These are phyloP conservation scores for Hololepta plana DNA, from an alignment of 2,888 invertebrate genomes.

Conservation along the genomic window DNA sequence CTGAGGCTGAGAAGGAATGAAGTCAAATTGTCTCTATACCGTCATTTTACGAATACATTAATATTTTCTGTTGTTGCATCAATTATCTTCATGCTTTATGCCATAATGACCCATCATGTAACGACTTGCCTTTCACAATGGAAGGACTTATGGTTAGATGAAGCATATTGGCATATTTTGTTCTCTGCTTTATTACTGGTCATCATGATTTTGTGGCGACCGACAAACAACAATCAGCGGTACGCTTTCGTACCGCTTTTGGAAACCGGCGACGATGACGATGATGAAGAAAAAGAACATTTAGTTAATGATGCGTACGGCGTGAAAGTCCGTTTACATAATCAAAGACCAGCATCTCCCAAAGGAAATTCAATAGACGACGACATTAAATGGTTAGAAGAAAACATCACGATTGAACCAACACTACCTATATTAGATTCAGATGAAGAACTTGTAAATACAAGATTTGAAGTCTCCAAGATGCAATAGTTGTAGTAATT, in stretches of 20 bases:
- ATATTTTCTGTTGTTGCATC: conserved; percentile 83
- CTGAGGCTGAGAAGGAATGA: conserved; percentile 74
- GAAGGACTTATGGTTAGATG: conserved; percentile 87
- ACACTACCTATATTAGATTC: conserved; percentile 52
- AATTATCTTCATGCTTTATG: conserved; percentile 85
- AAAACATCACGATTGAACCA: conserved; percentile 67
- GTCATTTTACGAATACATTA: conserved; percentile 87
- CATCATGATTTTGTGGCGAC: conserved; percentile 91
- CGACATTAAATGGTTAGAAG: conserved; percentile 83
- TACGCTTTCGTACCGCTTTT: conserved; percentile 86
- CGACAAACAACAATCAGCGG: conserved; percentile 88
- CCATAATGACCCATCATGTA: conserved; percentile 62
- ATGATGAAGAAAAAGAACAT: conserved; percentile 66
- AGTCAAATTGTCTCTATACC: conserved; percentile 75
- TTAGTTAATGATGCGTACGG: conserved; percentile 78
- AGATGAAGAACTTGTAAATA: conserved; percentile 68
- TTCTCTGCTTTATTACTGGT: conserved; percentile 75
- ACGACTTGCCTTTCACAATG: conserved; percentile 66
- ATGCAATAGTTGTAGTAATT: too few species aligned
- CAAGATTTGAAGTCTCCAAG: conserved; percentile 75
- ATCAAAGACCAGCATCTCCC: conserved; percentile 21
- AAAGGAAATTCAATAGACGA: conserved; percentile 44
- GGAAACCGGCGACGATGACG: conserved; percentile 56
- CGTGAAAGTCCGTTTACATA: conserved; percentile 46
- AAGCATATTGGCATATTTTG: conserved; percentile 88